These are phyloP conservation scores for Zaprionus davidi DNA, from an alignment of 1,140 invertebrate genomes.

Conservation along the genomic window DNA sequence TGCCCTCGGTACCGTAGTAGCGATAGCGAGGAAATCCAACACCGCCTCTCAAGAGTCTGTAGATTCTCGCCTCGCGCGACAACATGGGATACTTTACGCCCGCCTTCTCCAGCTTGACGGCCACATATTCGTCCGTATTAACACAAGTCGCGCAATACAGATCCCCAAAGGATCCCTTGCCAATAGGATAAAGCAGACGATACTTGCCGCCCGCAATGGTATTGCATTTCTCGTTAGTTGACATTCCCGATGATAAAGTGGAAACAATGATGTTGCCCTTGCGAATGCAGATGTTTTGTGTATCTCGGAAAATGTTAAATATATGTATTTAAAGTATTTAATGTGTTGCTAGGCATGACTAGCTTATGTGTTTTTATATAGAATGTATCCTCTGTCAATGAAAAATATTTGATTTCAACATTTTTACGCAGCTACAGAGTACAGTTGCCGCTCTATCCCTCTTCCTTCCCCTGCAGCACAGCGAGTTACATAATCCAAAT, in stretches of 20 bases:
- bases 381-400: neutral
- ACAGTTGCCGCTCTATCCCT: neutral
- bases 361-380: slow-evolving; percentile 19
- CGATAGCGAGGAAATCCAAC: slow-evolving; percentile 96
- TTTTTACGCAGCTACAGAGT: neutral
- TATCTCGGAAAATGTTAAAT: slow-evolving; percentile 18
- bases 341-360: slow-evolving; percentile 34
- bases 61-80: slow-evolving; percentile 95
- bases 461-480: neutral
- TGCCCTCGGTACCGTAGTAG: slow-evolving; percentile 92
- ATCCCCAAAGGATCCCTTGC: slow-evolving; percentile 97
- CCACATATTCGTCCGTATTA: slow-evolving; percentile 96
- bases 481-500: neutral
- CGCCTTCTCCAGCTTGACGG: slow-evolving; percentile 95
- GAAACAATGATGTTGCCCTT: neutral
- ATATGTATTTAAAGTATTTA: slow-evolving; percentile 29
- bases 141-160: slow-evolving; percentile 96
- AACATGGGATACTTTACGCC: slow-evolving; percentile 95
- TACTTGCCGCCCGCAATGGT: slow-evolving; percentile 92
- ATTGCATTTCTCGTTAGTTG: slow-evolving; percentile 3
- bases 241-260: neutral
- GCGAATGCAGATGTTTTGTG: neutral
- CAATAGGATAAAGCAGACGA: slow-evolving; percentile 94
- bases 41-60: slow-evolving; percentile 94
- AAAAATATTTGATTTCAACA: neutral